Evolutionary conservation across 2,888 invertebrate genomes (phyloP).

Genomic region (Cosmorhoe ocellata): DNA sequence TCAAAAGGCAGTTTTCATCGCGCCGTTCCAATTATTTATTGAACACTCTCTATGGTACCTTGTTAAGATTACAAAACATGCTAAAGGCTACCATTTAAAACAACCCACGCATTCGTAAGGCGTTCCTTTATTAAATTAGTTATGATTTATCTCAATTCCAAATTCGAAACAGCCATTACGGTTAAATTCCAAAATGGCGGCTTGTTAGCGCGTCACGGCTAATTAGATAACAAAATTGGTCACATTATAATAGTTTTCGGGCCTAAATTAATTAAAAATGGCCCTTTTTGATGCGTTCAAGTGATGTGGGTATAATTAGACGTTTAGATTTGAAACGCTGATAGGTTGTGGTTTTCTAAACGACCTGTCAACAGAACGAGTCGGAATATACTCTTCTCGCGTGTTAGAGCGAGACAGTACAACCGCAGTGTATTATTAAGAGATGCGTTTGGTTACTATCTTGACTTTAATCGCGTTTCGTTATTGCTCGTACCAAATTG

Average conservation of each 20-base stretch:
- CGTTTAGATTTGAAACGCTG: conserved; percentile 73
- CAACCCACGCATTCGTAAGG: conserved; percentile 31
- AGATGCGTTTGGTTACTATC: conserved; percentile 74
- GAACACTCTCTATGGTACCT: conserved; percentile 7
- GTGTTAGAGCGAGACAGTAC: conserved; percentile 46
- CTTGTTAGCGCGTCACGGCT: conserved; percentile 74
- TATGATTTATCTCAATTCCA: conserved; percentile 64
- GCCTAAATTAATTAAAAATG: conserved; percentile 80
- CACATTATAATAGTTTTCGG: conserved; percentile 79
- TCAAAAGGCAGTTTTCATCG: background rate
- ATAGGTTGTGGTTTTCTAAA: conserved; percentile 68
- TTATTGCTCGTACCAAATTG: conserved; percentile 79
- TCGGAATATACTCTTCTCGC: conserved; percentile 36
- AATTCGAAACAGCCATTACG: conserved; percentile 57
- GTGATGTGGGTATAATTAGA: conserved; percentile 82
- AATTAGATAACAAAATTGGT: conserved; percentile 80
- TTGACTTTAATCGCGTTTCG: conserved; percentile 67
- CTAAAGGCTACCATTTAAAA: conserved; percentile 29
- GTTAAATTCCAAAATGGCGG: conserved; percentile 65
- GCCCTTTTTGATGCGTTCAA: conserved; percentile 70
- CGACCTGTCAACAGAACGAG: conserved; percentile 69
- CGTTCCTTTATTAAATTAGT: conserved; percentile 42
- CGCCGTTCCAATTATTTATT: background rate
- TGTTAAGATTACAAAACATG: conserved; percentile 22
- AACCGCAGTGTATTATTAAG: conserved; percentile 68